Evolutionary conservation across 2,888 invertebrate species (phyloP).

Genomic region (Netelia melanura): DNA sequence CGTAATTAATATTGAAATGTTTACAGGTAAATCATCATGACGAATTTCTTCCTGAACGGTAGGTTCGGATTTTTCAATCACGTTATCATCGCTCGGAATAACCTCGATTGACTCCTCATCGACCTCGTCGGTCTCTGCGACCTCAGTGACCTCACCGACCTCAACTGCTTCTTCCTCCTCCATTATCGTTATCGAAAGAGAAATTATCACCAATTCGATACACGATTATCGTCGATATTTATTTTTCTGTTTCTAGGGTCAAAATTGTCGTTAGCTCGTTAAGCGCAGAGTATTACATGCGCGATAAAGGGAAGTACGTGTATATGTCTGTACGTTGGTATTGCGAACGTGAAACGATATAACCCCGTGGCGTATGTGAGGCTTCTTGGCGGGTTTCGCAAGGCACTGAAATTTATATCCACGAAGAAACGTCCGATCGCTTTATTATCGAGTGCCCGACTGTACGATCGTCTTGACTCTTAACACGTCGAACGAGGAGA

Average conservation of each 20-base stretch:
- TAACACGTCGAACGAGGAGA: constrained; percentile 43
- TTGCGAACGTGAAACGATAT: constrained; percentile 41
- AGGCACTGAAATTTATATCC: constrained; percentile 69
- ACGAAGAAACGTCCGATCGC: constrained; percentile 70
- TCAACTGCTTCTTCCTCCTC: constrained; percentile 9
- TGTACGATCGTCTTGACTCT: constrained; percentile 44
- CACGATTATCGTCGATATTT: background rate
- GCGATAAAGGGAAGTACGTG: background rate
- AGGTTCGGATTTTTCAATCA: constrained; percentile 9
- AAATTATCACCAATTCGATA: background rate
- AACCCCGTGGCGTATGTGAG: constrained; percentile 70
- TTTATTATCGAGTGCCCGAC: constrained; percentile 66
- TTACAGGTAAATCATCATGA: constrained; percentile 32
- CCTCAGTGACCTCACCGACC: background rate
- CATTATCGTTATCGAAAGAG: background rate
- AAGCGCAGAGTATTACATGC: background rate
- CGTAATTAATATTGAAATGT: background rate
- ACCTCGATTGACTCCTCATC: background rate
- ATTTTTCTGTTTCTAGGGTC: background rate
- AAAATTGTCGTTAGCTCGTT: constrained; percentile 40
- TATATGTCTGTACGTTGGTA: background rate
- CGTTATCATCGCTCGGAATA: background rate
- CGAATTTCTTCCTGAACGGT: constrained; percentile 16
- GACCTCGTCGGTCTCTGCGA: background rate
- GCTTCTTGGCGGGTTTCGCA: constrained; percentile 72